phyloP scores from a whole-genome alignment of 2,888 invertebrate species.

The Hyles lineata region DNA sequence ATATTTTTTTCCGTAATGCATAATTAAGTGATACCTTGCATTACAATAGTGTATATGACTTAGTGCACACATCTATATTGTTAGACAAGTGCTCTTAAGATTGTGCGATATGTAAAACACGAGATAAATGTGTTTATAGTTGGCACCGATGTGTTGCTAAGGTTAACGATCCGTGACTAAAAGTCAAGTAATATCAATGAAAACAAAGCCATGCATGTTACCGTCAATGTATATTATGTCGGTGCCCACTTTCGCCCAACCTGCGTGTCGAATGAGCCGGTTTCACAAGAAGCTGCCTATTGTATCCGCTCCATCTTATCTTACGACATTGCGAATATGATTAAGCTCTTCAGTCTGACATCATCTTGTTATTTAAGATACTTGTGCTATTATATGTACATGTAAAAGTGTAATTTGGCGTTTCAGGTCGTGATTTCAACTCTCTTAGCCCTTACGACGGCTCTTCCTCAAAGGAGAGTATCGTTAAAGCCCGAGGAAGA shows the following conservation, averaged over 20 bases:
- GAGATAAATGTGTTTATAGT: no score
- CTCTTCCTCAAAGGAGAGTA: slow-evolving; percentile 76
- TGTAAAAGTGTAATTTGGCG: slow-evolving; percentile 21
- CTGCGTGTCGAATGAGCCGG: slow-evolving; percentile 74
- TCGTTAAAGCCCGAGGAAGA: slow-evolving; percentile 64
- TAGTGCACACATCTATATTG: no score
- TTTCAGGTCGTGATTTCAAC: slow-evolving; percentile 74
- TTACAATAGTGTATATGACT: no score
- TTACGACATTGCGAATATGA: slow-evolving; percentile 80
- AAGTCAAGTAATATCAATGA: slow-evolving; percentile 63
- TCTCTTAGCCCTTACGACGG: slow-evolving; percentile 69
- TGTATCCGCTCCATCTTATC: slow-evolving; percentile 79
- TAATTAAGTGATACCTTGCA: no score
- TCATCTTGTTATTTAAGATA: slow-evolving; percentile 60
- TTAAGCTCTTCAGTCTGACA: slow-evolving; percentile 77
- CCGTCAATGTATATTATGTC: slow-evolving; percentile 67
- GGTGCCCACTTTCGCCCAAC: slow-evolving; percentile 79
- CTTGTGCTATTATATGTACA: slow-evolving; percentile 33
- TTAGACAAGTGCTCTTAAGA: no score
- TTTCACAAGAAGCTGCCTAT: slow-evolving; percentile 78
- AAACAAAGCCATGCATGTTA: slow-evolving; percentile 62
- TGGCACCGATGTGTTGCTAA: not conserved
- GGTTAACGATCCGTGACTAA: not conserved
- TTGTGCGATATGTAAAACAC: no score
- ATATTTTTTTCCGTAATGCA: no score